Evolutionary conservation across 1,140 invertebrate species (phyloP), one percentile per base, ranked within the genome.

Genomic region (Listronotus oregonensis): DNA sequence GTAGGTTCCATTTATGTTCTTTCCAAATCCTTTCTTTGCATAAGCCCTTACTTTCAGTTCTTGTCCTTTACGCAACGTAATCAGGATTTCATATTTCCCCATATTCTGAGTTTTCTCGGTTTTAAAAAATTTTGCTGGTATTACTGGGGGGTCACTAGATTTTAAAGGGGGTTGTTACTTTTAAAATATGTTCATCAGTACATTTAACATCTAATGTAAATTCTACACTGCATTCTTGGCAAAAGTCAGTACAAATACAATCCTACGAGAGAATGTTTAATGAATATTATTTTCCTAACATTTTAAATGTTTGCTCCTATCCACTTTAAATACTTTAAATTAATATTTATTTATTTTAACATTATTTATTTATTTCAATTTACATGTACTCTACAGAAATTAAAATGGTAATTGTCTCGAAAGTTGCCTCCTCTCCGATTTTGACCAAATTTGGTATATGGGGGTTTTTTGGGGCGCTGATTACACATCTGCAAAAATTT

Each of bases 161-260:
- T 94, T 94, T 8, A 99, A 84, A 83, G 18, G 94, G 95, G 31
- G 96, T 97, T n/a, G 96, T 98, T 1, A 99, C 96, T 80, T 96
- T 90, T 44, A 91, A 83, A 0, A 96, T 99, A 78, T 94, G 86
- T 64, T 98, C 95, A 74, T 96, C 95, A 7, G 85, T 85, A 79
- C 96, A 98, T 80, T 95, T 96, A 0, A 99, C 97, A 81, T 99
- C 94, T 43, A 99, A 80, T 0, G 92, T 96, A 75, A 99, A 99
- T 80, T 99, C 96, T 0, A 99, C 96, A 68, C 96, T 96, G 81
- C 98, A 99, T 60, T 98, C 93, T 17, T 89, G 86, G 81, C 97
- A 99, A 78, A 99, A 99, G 81, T 99, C 97, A 44, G 90, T 86
- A 78, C 98, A 99, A 40, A 90, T 90, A 27, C 21, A 27, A 27